Conservation (phyloP, 2,888 invertebrate genomes). For the Drosophila pullipes region DNA sequence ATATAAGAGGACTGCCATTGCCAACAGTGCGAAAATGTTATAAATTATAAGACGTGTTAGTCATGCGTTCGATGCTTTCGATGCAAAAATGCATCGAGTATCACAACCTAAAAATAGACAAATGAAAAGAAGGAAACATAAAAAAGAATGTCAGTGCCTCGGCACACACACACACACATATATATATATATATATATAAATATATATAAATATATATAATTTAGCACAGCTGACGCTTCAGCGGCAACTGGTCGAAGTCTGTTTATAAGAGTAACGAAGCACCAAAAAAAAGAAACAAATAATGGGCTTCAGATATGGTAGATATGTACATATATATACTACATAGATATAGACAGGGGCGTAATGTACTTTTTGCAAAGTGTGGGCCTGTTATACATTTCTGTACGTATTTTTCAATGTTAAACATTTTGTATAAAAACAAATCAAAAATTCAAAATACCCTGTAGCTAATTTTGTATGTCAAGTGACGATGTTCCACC, state of each 20-base stretch:
- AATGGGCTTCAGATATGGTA: conserved; percentile 10
- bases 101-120: conserved; percentile 9
- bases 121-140: conserved; percentile 3
- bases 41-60: background rate
- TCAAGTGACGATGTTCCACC: background rate
- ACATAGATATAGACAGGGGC: conserved; percentile 1
- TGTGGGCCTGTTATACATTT: background rate
- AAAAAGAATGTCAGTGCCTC: conserved; percentile 1
- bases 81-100: background rate
- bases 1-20: background rate
- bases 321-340: conserved; percentile 8
- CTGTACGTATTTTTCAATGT: background rate
- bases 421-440: background rate
- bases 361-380: background rate
- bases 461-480: background rate
- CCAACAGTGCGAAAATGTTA: background rate
- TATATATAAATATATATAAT: conserved; percentile 6
- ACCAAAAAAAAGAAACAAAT: conserved; percentile 2
- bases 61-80: conserved; percentile 1
- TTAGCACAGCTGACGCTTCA: conserved; percentile 20
- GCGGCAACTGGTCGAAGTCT: conserved; percentile 13
- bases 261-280: conserved; percentile 46
- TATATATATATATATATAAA: background rate
- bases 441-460: background rate
- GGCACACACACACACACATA: background rate